Base-by-base conservation (phyloP, 2,888 invertebrate genomes). In the Macroteleia sp. region DNA sequence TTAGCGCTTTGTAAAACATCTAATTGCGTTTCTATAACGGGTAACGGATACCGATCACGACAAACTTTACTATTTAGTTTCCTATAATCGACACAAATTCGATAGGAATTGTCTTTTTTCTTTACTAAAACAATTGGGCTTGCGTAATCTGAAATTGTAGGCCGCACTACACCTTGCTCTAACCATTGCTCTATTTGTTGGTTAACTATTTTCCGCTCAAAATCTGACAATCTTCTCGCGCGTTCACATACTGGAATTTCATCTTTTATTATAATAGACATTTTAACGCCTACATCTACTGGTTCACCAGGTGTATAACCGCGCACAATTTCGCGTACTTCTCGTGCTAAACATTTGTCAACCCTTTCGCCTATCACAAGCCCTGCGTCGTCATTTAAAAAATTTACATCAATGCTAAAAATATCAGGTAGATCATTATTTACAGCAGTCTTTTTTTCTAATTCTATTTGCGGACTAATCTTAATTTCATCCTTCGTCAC, bases 91-190 rank as follows among this genome's bases (percentile, higher is more conserved):
- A n/a, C n/a, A n/a, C n/a, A n/a, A n/a, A n/a, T n/a, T n/a, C n/a
- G n/a, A n/a, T n/a, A n/a, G n/a, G n/a, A n/a, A n/a, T n/a, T n/a
- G n/a, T n/a, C n/a, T n/a, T n/a, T n/a, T n/a, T n/a, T n/a, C n/a
- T n/a, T n/a, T n/a, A n/a, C n/a, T n/a, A n/a, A n/a, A n/a, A n/a
- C n/a, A n/a, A n/a, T n/a, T n/a, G n/a, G n/a, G n/a, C n/a, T n/a
- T n/a, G n/a, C n/a, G n/a, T n/a, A n/a, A n/a, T n/a, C n/a, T n/a
- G 80, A 81, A 41, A 32, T 34, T 41, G 77, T 69, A 1, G 79
- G 77, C 22, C 61, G 61, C 8, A 77, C 46, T 12, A 82, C 61
- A 5, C 79, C 79, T 3, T 74, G 44, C 6, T 59, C 48, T 16
- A 79, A 41, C 81, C 81, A 81, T 20, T 67, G 52, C 0, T 52